Evolutionary conservation across 2,797 vertebrate genomes (phyloP).

Genomic region (Fistularia commersonii): DNA sequence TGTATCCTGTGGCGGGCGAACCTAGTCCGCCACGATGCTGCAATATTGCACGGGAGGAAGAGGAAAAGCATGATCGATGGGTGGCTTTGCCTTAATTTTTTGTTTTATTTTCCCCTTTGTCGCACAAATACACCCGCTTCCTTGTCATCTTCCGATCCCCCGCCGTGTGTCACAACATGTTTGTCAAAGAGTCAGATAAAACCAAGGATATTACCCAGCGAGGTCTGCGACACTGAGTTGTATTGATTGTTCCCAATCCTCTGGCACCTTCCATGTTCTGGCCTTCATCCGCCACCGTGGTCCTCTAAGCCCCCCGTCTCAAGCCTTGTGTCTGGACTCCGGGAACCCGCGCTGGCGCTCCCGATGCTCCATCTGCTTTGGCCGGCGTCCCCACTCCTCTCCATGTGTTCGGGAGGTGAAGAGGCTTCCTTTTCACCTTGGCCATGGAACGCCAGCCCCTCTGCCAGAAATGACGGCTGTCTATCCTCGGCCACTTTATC

Average conservation of each 20-base stretch:
- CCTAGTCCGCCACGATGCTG: constrained; percentile 33
- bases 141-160: neutral
- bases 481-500: neutral
- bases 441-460: constrained; percentile 9
- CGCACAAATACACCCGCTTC: neutral
- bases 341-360: constrained; percentile 12
- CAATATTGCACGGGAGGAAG: constrained; percentile 25
- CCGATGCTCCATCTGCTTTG: constrained; percentile 33
- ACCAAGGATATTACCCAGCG: constrained; percentile 46
- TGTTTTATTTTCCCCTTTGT: constrained; percentile 6
- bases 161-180: constrained; percentile 8
- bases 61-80: constrained; percentile 27
- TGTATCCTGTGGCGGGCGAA: constrained; percentile 33
- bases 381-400: constrained; percentile 8
- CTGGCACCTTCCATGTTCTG: constrained; percentile 7
- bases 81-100: constrained; percentile 29
- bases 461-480: constrained; percentile 5
- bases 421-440: constrained; percentile 19
- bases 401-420: constrained; percentile 17
- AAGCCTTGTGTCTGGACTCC: constrained; percentile 19
- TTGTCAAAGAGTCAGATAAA: constrained; percentile 35
- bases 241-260: constrained; percentile 42
- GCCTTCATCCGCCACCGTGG: constrained; percentile 14
- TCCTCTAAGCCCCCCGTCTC: constrained; percentile 25
- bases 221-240: constrained; percentile 17